These are phyloP conservation scores for Cataglyphis rosenhaueri DNA, from an alignment of 2,888 invertebrate genomes.

Conservation along the genomic window DNA sequence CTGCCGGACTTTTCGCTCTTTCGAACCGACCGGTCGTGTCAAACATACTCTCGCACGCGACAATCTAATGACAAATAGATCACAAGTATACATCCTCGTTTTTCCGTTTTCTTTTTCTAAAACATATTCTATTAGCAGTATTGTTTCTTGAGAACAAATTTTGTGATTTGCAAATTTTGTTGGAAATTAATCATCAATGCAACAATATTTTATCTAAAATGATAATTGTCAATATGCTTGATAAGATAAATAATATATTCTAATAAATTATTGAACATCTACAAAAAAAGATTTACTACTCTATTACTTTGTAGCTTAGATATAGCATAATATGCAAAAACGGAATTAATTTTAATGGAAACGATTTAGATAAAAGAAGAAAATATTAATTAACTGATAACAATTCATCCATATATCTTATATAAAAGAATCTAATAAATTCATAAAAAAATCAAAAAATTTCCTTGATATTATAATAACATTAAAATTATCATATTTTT, in stretches of 20 bases:
- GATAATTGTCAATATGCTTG: constrained; percentile 20
- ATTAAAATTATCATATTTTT: constrained; percentile 25
- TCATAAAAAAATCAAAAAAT: background rate
- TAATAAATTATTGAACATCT: background rate
- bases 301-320: background rate
- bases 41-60: background rate
- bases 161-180: constrained; percentile 21
- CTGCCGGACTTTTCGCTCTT: background rate
- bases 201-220: constrained; percentile 11
- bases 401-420: background rate
- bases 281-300: background rate
- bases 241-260: constrained; percentile 6
- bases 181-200: constrained; percentile 33
- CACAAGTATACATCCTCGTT: background rate
- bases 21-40: background rate
- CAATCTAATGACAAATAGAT: background rate
- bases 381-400: background rate
- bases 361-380: background rate
- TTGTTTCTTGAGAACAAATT: constrained; percentile 11
- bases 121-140: background rate
- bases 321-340: background rate
- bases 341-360: background rate
- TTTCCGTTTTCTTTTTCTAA: background rate
- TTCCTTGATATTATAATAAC: background rate
- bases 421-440: constrained; percentile 8